These are phyloP conservation scores for Sebastolobus altivelis DNA, from an alignment of 2,797 vertebrate species.

Conservation along the genomic window DNA sequence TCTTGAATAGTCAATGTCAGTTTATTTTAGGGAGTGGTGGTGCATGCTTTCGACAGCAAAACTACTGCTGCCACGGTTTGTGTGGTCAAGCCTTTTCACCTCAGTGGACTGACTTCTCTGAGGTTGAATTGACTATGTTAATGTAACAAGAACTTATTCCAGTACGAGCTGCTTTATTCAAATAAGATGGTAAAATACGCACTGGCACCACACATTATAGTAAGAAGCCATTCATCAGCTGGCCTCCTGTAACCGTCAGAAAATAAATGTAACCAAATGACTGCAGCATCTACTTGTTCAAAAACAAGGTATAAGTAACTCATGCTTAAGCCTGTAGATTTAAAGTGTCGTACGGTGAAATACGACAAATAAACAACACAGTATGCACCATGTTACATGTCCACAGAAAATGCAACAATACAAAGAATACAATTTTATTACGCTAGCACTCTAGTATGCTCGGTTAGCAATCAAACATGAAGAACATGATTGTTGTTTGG, in stretches of 20 bases:
- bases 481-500: not conserved
- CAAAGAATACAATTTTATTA: not conserved
- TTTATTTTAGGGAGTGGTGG: not conserved
- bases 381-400: not conserved
- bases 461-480: not conserved
- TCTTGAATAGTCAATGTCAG: not conserved
- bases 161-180: conserved; percentile 22
- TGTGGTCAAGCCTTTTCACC: conserved; percentile 15
- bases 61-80: not conserved
- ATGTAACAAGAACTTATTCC: conserved; percentile 7
- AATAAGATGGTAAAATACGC: conserved; percentile 22
- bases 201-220: not conserved
- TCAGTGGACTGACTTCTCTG: not conserved
- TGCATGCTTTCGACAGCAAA: not conserved
- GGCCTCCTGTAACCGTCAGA: not conserved
- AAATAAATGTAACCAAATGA: conserved; percentile 5
- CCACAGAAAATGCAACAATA: not conserved
- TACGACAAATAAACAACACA: not conserved
- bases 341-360: not conserved
- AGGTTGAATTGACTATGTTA: conserved; percentile 3
- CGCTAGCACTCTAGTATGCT: not conserved
- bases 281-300: not conserved
- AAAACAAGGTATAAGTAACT: not conserved
- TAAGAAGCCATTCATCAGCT: not conserved
- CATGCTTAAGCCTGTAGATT: not conserved